Base-by-base conservation (phyloP, 2,888 invertebrate genomes). In the Nezara viridula region DNA sequence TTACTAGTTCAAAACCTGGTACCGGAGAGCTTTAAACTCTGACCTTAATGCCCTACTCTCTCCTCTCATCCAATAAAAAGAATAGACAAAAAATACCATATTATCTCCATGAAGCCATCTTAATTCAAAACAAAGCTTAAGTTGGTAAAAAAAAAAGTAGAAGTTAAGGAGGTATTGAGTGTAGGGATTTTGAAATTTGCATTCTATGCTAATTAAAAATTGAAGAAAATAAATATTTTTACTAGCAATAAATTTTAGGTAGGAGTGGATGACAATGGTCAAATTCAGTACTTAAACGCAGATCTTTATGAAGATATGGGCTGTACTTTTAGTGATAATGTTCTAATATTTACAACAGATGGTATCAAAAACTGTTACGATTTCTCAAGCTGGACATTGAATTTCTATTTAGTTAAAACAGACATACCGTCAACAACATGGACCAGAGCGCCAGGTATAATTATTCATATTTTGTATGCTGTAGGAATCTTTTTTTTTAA, bases 351-450 rank as follows among this genome's bases (percentile, higher is more conserved):
- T 52, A 77, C 90, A 40, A 40, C 5, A 2, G 89, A 89, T 86
- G 89, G 89, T 16, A 27, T 90, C 44, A 55, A 47, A 81, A 95
- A 94, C 91, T 95, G 95, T 91, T 97, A 97, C 91, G 94, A 95
- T 90, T 93, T 94, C 9, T 93, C 92, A 6, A 93, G 94, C 73
- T 96, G 96, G 96, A 92, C 92, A 24, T 90, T 93, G 21, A 92
- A 92, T 9, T 93, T 93, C 19, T 92, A 92, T 55, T 93, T 93
- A 37, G 93, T 93, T 0, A 93, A 92, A 37, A 96, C 96, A 0
- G 96, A 97, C 91, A 93, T 94, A 0, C 94, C 96, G 0, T 94
- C 94, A 5, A 96, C 95, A 90, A 96, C 96, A 0, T 95, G 94
- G 92, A 95, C 95, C 91, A 93, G 97, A 91, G 95, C 95, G 2